Evolutionary conservation across 1,140 invertebrate genomes (phyloP), one percentile per base, ranked within the genome.

Genomic region (Acromyrmex charruanus): DNA sequence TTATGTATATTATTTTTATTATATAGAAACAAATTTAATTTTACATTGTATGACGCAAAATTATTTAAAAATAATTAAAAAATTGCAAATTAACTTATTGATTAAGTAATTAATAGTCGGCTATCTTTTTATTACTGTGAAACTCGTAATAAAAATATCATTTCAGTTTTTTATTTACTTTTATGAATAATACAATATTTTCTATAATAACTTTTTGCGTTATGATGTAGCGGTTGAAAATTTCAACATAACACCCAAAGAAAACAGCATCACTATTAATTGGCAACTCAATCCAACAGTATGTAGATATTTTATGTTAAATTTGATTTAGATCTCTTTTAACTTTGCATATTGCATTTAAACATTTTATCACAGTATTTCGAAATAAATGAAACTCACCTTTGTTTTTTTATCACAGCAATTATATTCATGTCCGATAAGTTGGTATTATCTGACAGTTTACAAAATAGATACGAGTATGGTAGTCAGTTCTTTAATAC

Each of bases 391-490:
- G 3, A 55, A 39, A 69, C 0, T 6, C 1, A 55, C n/a, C 0
- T 55, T n/a, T 39, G 14, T 6, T 66, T 61, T 44, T 1, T 55
- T 69, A 72, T 39, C 0, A 25, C 16, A 85, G 80, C 59, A 53
- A 74, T 6, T 28, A 10, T 77, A 88, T 66, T 1, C 84, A 3
- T 92, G 91, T 35, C 87, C 90, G 0, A 16, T 14, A 10, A 7
- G n/a, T 2, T 90, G 85, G 89, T 92, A 92, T 65, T 6, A 51
- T 14, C 1, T 85, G 2, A 1, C 28, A 63, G 2, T 79, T 0
- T 31, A 28, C 28, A 12, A 79, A 51, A 0, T 49, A 3, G 1
- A 85, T 49, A 82, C 39, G 0, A 0, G 1, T 0, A 16, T 6
- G 2, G 0, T 21, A 39, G 31, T 61, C 4, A 0, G 0, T 3